These are phyloP conservation scores for Phoebastria nigripes DNA, from an alignment of 2,797 vertebrate species.

Conservation along the genomic window DNA sequence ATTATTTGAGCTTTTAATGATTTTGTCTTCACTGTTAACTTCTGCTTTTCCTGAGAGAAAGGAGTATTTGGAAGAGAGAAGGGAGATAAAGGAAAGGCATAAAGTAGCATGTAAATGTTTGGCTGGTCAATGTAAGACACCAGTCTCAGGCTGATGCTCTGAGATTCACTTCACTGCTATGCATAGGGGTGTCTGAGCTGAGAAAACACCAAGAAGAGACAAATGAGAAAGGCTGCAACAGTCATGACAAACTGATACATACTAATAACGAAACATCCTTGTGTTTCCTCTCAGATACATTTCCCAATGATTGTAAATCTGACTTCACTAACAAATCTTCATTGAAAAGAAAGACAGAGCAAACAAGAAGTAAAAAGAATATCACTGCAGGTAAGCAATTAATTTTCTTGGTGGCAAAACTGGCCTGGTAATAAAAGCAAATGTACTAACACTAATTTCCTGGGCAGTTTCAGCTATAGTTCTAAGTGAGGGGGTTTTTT, in stretches of 20 bases:
- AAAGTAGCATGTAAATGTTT: not conserved
- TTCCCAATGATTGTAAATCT: not conserved
- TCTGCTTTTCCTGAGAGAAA: not conserved
- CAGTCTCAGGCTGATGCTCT: not conserved
- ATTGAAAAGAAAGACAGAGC: not conserved
- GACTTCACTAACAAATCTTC: not conserved
- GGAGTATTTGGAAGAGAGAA: not conserved
- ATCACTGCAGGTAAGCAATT: not conserved
- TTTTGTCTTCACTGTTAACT: not conserved
- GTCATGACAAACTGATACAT: not conserved
- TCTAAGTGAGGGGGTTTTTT: not conserved
- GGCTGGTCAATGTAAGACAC: not conserved
- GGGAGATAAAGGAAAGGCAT: not conserved
- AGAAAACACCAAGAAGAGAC: not conserved
- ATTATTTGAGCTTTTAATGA: not conserved
- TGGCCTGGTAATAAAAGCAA: not conserved
- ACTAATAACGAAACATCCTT: not conserved
- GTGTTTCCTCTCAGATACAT: not conserved
- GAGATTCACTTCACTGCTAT: not conserved
- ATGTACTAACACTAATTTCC: not conserved
- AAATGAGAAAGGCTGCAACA: not conserved
- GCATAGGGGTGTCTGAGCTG: not conserved
- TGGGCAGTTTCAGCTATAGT: not conserved
- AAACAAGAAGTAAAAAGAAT: not conserved
- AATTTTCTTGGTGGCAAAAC: not conserved